phyloP scores from a whole-genome alignment of 2,888 invertebrate genomes.

The Agonum fuliginosum region DNA sequence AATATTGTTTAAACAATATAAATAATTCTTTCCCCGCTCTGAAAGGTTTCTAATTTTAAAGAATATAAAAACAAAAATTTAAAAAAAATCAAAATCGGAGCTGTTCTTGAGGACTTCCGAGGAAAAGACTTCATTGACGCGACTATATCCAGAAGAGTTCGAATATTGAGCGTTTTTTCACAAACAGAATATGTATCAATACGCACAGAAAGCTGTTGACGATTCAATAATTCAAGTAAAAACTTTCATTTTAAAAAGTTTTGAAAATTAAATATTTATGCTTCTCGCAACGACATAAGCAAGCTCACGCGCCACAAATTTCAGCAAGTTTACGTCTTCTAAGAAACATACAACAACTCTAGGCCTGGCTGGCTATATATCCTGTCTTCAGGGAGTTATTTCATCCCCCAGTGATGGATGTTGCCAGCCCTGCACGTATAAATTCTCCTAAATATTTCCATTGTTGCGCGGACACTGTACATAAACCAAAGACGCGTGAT shows the following conservation, averaged over 20 bases:
- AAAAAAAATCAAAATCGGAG: too few relatives aligned
- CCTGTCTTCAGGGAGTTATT: conserved; percentile 21
- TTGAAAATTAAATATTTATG: conserved; percentile 6
- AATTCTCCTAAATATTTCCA: conserved; percentile 41
- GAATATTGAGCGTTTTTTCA: too few relatives aligned
- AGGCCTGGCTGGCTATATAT: not conserved
- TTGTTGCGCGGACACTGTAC: conserved; percentile 25
- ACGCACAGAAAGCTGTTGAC: not conserved
- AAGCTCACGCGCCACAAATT: conserved; percentile 2
- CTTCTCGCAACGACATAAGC: not conserved
- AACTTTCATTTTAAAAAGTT: conserved; percentile 8
- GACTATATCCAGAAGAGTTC: too few relatives aligned
- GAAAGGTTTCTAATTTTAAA: too few relatives aligned
- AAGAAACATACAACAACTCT: not conserved
- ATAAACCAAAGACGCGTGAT: conserved; percentile 24
- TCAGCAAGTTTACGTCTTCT: conserved; percentile 12
- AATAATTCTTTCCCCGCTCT: too few relatives aligned
- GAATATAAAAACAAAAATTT: too few relatives aligned
- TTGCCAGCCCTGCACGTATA: conserved; percentile 7
- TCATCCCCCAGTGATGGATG: conserved; percentile 20
- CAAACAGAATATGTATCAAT: too few relatives aligned
- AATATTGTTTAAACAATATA: too few relatives aligned
- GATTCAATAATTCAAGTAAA: not conserved
- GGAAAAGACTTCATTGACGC: too few relatives aligned
- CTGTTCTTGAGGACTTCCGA: too few relatives aligned